Evolutionary conservation across 2,888 invertebrate species (phyloP).

Genomic region (Ischnus inquisitorius): DNA sequence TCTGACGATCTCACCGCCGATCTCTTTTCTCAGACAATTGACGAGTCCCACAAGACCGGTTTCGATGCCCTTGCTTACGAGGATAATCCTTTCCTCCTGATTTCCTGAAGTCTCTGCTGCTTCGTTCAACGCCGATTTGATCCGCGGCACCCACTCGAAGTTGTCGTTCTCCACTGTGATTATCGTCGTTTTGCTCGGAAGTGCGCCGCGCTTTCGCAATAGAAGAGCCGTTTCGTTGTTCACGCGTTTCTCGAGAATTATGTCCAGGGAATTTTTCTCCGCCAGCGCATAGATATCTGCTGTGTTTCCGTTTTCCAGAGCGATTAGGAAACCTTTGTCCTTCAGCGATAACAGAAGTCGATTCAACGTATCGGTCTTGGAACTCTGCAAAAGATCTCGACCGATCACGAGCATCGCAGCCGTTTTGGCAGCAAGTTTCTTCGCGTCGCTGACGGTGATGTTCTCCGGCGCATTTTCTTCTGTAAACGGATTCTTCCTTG

Average conservation of each 20-base stretch:
- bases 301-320: conserved; percentile 71
- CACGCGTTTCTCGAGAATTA: conserved; percentile 78
- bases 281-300: conserved; percentile 49
- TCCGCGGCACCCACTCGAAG: conserved; percentile 83
- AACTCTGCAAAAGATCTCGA: conserved; percentile 85
- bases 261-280: conserved; percentile 66
- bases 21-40: conserved; percentile 94
- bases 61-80: conserved; percentile 89
- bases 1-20: conserved; percentile 88
- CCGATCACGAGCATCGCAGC: conserved; percentile 83
- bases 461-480: not conserved
- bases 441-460: not conserved
- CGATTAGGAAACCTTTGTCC: conserved; percentile 79
- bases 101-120: conserved; percentile 85
- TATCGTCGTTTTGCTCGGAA: conserved; percentile 76
- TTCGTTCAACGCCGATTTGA: conserved; percentile 79
- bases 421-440: not conserved
- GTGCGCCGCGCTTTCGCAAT: conserved; percentile 71
- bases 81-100: conserved; percentile 87
- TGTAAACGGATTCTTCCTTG: not conserved
- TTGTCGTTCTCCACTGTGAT: conserved; percentile 78
- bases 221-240: conserved; percentile 73
- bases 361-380: conserved; percentile 56
- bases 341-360: conserved; percentile 66
- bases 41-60: conserved; percentile 94